These are phyloP conservation scores for Tetragonula carbonaria DNA, from an alignment of 2,888 invertebrate species.

Conservation along the genomic window DNA sequence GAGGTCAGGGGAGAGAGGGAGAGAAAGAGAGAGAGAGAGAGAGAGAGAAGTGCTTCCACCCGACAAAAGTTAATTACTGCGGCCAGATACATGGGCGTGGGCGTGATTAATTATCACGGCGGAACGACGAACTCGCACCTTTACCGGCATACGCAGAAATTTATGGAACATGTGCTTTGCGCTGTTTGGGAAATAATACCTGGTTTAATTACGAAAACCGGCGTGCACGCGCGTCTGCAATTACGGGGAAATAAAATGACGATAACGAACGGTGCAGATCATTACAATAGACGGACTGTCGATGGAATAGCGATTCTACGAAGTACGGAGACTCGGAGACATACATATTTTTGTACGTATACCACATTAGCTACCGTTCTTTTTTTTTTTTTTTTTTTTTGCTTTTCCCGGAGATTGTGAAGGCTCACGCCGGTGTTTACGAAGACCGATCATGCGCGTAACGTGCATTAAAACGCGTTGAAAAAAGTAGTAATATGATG, in stretches of 20 bases:
- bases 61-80: slow-evolving; percentile 65
- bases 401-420: neutral
- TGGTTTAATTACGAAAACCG: slow-evolving; percentile 59
- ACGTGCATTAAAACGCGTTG: neutral
- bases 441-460: neutral
- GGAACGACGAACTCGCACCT: slow-evolving; percentile 64
- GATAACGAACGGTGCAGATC: slow-evolving; percentile 40
- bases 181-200: slow-evolving; percentile 60
- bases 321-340: no score
- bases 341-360: no score
- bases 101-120: slow-evolving; percentile 62
- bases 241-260: slow-evolving; percentile 57
- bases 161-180: slow-evolving; percentile 60
- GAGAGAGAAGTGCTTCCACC: neutral
- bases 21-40: neutral
- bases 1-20: neutral
- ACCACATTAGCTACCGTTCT: no score
- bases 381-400: no score
- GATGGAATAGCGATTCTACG: neutral
- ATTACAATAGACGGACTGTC: slow-evolving; percentile 28
- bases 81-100: slow-evolving; percentile 61
- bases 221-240: slow-evolving; percentile 39
- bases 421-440: no score
- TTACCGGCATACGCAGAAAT: slow-evolving; percentile 62
- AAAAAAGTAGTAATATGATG: neutral